Base-by-base conservation (phyloP, 2,888 invertebrate species). In the Trachelus troglodyta region DNA sequence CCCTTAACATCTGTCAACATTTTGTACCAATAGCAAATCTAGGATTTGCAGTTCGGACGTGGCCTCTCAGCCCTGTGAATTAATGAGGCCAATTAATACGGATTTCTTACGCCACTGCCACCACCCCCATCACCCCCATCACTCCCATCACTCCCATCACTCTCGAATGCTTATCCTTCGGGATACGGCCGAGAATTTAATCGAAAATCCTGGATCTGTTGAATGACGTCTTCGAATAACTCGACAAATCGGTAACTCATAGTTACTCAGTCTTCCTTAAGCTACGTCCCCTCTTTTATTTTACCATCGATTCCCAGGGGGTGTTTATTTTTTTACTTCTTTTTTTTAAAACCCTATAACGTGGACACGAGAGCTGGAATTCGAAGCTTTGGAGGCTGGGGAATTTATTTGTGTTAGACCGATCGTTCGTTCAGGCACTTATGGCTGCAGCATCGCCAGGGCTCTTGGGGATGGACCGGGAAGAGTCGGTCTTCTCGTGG, bases 1-100 rank as follows among this genome's bases (percentile, higher is more conserved):
- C 71, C 33, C 23, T 31, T 34, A 34, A 71, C 75, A 77, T 77
- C 75, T 75, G 77, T 77, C 77, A 77, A 69, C 77, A 40, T 77
- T 77, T 77, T 77, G 34, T 74, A 68, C 74, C 74, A 34, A 76
- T 76, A 69, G 77, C 69, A 75, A 77, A 75, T 77, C 77, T 75
- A 75, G 77, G 77, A 77, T 77, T 74, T 31, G 73, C 40, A 74
- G 40, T 75, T 68, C 69, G 33, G 69, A 75, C 75, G 40, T 33
- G 15, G 75, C 75, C 37, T 9, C 75, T 75, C 69, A 68, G 75
- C 68, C 15, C 11, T 12, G 30, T 31, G 35, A 34, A 74, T 74
- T 74, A 74, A 35, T 34, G 37, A 33, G 34, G 30, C n/a, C 74
- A 37, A 74, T 74, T 74, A 74, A 74, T 74, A 37, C 74, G 74